Evolutionary conservation across 2,113 vertebrate genomes (phyloP).

Genomic region (Gymnorhina tibicen): DNA sequence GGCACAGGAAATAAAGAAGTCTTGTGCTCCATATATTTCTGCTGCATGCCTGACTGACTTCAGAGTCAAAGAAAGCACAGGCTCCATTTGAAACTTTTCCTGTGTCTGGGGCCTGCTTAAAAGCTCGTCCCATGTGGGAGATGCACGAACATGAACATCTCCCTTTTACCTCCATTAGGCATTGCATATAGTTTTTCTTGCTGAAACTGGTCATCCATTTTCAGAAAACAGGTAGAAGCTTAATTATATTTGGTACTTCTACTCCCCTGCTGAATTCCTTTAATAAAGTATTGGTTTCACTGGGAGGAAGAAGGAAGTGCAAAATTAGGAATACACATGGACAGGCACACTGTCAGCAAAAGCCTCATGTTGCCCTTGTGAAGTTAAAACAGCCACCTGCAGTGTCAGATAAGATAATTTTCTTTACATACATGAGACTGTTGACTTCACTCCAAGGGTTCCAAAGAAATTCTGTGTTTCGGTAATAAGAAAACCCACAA

Average conservation of each 20-base stretch:
- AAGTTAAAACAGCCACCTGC: not conserved
- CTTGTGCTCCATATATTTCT: not conserved
- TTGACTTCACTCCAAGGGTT: not conserved
- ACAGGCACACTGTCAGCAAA: not conserved
- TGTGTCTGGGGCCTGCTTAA: not conserved
- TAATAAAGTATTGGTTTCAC: not conserved
- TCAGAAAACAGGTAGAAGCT: not conserved
- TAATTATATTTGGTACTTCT: not conserved
- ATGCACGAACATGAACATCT: not conserved
- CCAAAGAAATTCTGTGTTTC: not conserved
- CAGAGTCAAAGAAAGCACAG: not conserved
- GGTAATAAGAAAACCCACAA: not conserved
- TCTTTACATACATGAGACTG: not conserved
- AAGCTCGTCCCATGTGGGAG: not conserved
- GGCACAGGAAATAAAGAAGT: constrained; percentile 13
- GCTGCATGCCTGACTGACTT: constrained; percentile 5
- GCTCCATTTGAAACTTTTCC: not conserved
- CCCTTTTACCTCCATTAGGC: not conserved
- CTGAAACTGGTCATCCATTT: not conserved
- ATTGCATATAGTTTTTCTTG: not conserved
- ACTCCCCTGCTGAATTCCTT: not conserved
- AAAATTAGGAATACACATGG: not conserved
- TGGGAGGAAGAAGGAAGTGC: not conserved
- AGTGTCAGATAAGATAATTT: not conserved
- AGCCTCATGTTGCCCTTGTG: not conserved